Percentiles rank a stretch among this genome's conserved stretches.
phyloP scores from a whole-genome alignment of 1,140 invertebrate genomes.

The Calephelis virginiensis region DNA sequence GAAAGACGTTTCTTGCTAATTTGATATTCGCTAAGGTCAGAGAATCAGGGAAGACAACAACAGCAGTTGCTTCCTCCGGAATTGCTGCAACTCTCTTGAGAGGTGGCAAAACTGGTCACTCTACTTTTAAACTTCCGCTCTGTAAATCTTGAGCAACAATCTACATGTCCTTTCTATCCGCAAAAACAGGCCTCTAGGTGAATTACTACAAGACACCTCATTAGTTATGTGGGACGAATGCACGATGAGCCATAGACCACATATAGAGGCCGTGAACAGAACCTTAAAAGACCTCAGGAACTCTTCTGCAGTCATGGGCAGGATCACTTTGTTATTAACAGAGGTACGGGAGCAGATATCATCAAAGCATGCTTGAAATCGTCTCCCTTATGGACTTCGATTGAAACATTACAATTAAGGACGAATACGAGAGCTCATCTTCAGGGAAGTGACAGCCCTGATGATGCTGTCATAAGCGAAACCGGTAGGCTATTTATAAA shows the following conservation, averaged over 20 bases:
- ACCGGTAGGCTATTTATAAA: too few species aligned
- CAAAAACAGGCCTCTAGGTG: constrained; percentile 39
- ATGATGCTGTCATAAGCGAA: too few species aligned
- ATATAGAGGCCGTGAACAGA: constrained; percentile 19
- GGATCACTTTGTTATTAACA: not conserved
- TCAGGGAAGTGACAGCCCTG: constrained; percentile 40
- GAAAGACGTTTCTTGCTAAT: constrained; percentile 19
- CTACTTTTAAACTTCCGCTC: constrained; percentile 33
- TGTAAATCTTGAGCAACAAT: constrained; percentile 22
- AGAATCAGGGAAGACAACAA: constrained; percentile 30
- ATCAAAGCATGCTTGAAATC: too few species aligned
- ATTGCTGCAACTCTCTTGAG: too few species aligned
- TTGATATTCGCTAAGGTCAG: too few species aligned
- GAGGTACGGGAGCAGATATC: too few species aligned
- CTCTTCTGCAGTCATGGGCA: not conserved
- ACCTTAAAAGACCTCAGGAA: constrained; percentile 15
- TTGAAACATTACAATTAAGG: constrained; percentile 50
- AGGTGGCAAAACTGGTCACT: constrained; percentile 20
- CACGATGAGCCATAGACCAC: constrained; percentile 24
- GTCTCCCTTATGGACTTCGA: too few species aligned
- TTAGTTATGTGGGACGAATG: constrained; percentile 52
- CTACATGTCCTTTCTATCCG: constrained; percentile 36
- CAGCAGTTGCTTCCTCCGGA: constrained; percentile 31
- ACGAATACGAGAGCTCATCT: constrained; percentile 62
- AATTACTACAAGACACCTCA: constrained; percentile 42